A percentile compares a stretch with the other conserved stretches of the same genome.
Evolutionary conservation across 1,140 invertebrate genomes (phyloP).

Genomic region (Mamestra configurata): DNA sequence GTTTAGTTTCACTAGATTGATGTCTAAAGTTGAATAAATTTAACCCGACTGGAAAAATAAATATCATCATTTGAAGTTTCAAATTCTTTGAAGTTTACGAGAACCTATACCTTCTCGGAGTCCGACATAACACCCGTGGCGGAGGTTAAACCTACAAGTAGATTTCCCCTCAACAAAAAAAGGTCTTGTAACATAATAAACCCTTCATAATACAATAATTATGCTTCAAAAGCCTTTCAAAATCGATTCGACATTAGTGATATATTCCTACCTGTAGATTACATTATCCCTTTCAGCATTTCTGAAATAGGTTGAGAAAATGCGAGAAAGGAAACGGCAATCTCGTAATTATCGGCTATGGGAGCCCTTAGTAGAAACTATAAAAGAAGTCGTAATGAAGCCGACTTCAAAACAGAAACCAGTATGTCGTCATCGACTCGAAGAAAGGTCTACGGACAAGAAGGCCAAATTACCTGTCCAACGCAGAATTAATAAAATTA

Average conservation of each 20-base stretch:
- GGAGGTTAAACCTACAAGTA: too few relatives aligned
- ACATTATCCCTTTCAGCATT: constrained; percentile 44
- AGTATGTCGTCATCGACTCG: too few relatives aligned
- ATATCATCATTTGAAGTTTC: too few relatives aligned
- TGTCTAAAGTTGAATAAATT: too few relatives aligned
- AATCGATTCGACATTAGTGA: constrained; percentile 31
- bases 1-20: too few relatives aligned
- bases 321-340: background rate
- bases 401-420: background rate
- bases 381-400: background rate
- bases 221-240: constrained; percentile 35
- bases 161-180: too few relatives aligned
- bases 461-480: constrained; percentile 5
- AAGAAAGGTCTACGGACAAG: background rate
- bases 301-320: constrained; percentile 27
- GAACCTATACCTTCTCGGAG: too few relatives aligned
- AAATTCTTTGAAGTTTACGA: too few relatives aligned
- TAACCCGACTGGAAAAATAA: too few relatives aligned
- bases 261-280: constrained; percentile 34
- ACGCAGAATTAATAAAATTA: background rate
- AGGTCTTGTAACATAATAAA: constrained; percentile 37
- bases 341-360: constrained; percentile 16
- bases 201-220: constrained; percentile 43
- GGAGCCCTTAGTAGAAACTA: background rate
- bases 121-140: too few relatives aligned